Percentiles rank a stretch among this genome's conserved stretches.
Evolutionary conservation across 53 echinoderm and acorn worm genomes (phyloP).

Genomic region (Pentamera pediparva): DNA sequence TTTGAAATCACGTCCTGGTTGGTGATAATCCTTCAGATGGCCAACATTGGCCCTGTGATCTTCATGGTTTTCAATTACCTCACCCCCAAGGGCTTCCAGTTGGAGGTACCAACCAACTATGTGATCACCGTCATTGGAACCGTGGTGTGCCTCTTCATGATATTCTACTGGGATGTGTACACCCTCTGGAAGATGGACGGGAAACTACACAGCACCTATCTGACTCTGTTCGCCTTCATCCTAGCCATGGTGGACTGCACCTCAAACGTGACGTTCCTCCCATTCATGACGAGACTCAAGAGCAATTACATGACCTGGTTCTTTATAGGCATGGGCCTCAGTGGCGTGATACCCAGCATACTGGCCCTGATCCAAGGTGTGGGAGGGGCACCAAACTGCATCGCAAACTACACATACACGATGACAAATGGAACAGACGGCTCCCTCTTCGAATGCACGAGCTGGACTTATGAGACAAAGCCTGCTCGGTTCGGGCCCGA

Average conservation of each 20-base stretch:
- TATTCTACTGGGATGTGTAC: slow-evolving; percentile 77
- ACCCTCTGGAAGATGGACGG: slow-evolving; percentile 53
- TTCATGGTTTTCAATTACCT: slow-evolving; percentile 60
- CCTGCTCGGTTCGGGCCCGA: slow-evolving; percentile 62
- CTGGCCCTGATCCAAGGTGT: slow-evolving; percentile 65
- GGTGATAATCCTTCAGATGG: slow-evolving; percentile 64
- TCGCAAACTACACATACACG: slow-evolving; percentile 40
- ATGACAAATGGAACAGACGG: slow-evolving; percentile 40
- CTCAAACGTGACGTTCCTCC: slow-evolving; percentile 73
- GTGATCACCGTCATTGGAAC: slow-evolving; percentile 46
- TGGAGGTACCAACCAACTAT: slow-evolving; percentile 70
- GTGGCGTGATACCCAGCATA: slow-evolving; percentile 65
- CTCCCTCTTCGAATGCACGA: slow-evolving; percentile 43
- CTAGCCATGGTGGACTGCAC: slow-evolving; percentile 71
- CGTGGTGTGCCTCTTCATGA: slow-evolving; percentile 47
- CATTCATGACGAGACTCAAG: slow-evolving; percentile 77
- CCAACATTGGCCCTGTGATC: slow-evolving; percentile 61
- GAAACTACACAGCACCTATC: slow-evolving; percentile 65
- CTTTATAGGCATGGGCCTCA: slow-evolving; percentile 79
- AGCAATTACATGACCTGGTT: slow-evolving; percentile 69
- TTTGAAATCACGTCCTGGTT: slow-evolving; percentile 71
- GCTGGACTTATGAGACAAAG: slow-evolving; percentile 46
- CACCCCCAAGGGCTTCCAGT: slow-evolving; percentile 39
- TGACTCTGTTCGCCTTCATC: slow-evolving; percentile 53
- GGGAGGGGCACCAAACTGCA: slow-evolving; percentile 3